Percentiles rank a stretch among this genome's conserved stretches.
Evolutionary conservation across 1,140 invertebrate species (phyloP).

Genomic region (Drosophila teissieri): DNA sequence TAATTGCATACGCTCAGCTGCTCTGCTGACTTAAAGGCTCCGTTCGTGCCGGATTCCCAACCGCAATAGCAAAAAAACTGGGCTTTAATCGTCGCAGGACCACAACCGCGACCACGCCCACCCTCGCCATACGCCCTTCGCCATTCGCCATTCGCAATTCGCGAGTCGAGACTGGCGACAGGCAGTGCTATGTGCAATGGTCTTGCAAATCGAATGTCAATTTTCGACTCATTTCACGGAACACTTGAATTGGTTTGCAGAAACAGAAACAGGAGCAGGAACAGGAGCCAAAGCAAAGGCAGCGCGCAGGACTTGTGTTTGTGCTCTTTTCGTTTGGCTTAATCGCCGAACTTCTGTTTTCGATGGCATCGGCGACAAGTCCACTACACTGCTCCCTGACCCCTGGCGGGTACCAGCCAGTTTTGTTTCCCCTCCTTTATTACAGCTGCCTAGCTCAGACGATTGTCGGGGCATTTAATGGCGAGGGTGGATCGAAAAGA

Average conservation of each 20-base stretch:
- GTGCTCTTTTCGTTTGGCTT: conserved; percentile 50
- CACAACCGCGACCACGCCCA: conserved; percentile 7
- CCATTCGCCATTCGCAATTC: conserved; percentile 2
- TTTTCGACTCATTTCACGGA: conserved; percentile 84
- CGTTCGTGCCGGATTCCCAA: conserved; percentile 21
- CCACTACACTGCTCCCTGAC: not conserved
- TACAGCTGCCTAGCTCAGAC: conserved; percentile 16
- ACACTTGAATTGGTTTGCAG: conserved; percentile 78
- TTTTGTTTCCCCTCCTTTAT: conserved; percentile 30
- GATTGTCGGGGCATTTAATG: not conserved
- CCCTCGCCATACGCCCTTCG: not conserved
- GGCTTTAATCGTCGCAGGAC: conserved; percentile 16
- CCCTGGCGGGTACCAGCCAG: not conserved
- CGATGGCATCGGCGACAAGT: conserved; percentile 56
- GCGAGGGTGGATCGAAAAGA: conserved; percentile 18
- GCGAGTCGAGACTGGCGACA: conserved; percentile 13
- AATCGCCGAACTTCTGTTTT: conserved; percentile 63
- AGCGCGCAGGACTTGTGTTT: conserved; percentile 25
- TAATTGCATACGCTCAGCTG: conserved; percentile 38
- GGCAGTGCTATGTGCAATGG: conserved; percentile 68
- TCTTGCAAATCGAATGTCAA: conserved; percentile 84
- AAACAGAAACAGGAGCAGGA: conserved; percentile 42
- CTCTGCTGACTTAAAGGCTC: conserved; percentile 28
- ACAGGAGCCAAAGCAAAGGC: conserved; percentile 1
- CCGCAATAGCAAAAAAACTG: not conserved